phyloP scores from a whole-genome alignment of 2,888 invertebrate genomes.

The Idaea dimidiata region DNA sequence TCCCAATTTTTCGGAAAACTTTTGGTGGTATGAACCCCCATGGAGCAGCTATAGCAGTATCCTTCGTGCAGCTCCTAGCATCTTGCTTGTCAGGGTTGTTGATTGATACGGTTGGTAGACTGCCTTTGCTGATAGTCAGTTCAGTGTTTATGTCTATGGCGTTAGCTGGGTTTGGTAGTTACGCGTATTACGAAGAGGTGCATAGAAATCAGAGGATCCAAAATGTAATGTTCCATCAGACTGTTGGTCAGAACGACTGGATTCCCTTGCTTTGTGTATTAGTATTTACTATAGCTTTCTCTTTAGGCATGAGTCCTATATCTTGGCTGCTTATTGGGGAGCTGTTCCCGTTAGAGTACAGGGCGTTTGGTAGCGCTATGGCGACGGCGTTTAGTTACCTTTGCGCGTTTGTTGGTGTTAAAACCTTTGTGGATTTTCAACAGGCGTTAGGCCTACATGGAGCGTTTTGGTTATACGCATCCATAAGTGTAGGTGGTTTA shows the following conservation, averaged over 20 bases:
- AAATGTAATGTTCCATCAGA: slow-evolving; percentile 74
- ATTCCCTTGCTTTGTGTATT: slow-evolving; percentile 91
- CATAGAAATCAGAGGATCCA: slow-evolving; percentile 79
- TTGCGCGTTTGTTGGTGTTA: slow-evolving; percentile 92
- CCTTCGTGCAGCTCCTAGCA: slow-evolving; percentile 91
- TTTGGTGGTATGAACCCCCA: slow-evolving; percentile 91
- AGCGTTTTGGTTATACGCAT: slow-evolving; percentile 94
- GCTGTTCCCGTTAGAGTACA: slow-evolving; percentile 89
- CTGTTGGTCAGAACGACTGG: slow-evolving; percentile 86
- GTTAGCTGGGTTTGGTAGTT: slow-evolving; percentile 91
- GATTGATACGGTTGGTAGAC: slow-evolving; percentile 92
- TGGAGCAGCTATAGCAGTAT: slow-evolving; percentile 91
- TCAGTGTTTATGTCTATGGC: slow-evolving; percentile 92
- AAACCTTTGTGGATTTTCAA: slow-evolving; percentile 92
- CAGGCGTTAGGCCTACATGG: slow-evolving; percentile 88
- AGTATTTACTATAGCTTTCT: slow-evolving; percentile 91
- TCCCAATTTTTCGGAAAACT: slow-evolving; percentile 92
- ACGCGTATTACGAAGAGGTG: slow-evolving; percentile 89
- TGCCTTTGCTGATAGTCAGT: slow-evolving; percentile 91
- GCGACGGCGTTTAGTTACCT: slow-evolving; percentile 93
- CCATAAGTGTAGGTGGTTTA: slow-evolving; percentile 89
- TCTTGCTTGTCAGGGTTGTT: slow-evolving; percentile 90
- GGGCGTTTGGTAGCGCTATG: slow-evolving; percentile 93
- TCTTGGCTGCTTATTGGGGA: slow-evolving; percentile 92
- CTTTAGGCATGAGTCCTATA: slow-evolving; percentile 93